A percentile compares a stretch with the other conserved stretches of the same genome.
These are phyloP conservation scores for Magallana ariakensis DNA, from an alignment of 1,140 invertebrate genomes.

Conservation along the genomic window DNA sequence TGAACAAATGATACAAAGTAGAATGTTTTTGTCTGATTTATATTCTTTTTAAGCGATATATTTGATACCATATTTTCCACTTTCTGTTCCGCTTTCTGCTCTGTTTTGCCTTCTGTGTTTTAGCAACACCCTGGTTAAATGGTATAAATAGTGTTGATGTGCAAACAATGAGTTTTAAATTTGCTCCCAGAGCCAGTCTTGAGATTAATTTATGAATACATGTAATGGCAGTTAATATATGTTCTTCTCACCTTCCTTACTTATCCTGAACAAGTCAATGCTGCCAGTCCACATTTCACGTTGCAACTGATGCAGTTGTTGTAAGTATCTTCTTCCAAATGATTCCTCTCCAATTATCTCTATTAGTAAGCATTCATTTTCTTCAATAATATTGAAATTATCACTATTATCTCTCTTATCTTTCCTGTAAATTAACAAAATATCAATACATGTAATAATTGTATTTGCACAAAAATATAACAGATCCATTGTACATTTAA, in stretches of 20 bases:
- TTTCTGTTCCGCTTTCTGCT: background rate
- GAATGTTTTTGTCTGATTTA: no score
- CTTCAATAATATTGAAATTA: background rate
- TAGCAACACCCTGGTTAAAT: background rate
- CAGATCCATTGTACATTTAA: background rate
- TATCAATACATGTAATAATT: background rate
- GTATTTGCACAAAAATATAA: background rate
- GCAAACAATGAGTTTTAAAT: background rate
- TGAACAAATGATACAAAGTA: no score
- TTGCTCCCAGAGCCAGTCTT: background rate
- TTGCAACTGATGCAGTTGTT: background rate
- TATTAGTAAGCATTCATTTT: background rate
- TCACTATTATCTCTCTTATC: background rate
- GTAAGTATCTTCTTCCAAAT: background rate
- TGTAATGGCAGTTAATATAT: background rate
- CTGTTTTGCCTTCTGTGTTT: background rate
- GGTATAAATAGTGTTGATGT: background rate
- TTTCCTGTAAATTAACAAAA: background rate
- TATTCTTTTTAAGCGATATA: background rate
- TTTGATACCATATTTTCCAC: background rate
- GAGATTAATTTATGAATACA: background rate
- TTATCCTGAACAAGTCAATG: background rate
- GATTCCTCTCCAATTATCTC: background rate
- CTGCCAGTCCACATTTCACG: background rate
- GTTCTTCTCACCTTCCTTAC: background rate